Base-by-base conservation (phyloP, 2,888 invertebrate species). In the Tanypteryx hageni region DNA sequence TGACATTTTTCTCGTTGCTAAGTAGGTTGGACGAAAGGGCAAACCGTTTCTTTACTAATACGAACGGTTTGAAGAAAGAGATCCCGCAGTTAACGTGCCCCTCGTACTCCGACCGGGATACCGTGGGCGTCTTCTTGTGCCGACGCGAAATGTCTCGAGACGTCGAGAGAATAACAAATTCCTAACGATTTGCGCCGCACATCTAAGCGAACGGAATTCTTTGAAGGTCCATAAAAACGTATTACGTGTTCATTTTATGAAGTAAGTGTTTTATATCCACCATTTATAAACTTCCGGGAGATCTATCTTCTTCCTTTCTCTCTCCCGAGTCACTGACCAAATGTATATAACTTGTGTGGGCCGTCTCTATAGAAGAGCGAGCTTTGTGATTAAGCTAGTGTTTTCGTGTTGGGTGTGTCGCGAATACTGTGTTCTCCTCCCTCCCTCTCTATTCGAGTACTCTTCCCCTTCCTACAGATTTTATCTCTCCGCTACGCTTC, bases 221-320 rank as follows among this genome's bases (percentile, higher is more conserved):
- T 68, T 68, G 68, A 68, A n/a, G 68, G 68, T 68, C 68, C 18
- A 68, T 68, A 68, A 68, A 68, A 68, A 68, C 68, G 68, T 68
- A 22, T 68, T 68, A 9, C 68, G 68, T 68, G 68, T 22, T 68
- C 68, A 68, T 68, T 68, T 68, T 68, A 68, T 68, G 68, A 68
- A 68, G 68, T 68, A 68, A n/a, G 68, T 22, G 44, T 44, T 44
- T 44, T 44, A 44, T 44, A 44, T 11, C 68, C n/a, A 10, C 22
- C 18, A 22, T 68, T 68, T 68, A 68, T 68, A 68, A n/a, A 68
- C 68, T 68, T 68, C 68, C 68, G 68, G 68, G 68, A 68, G 68
- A 22, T n/a, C 68, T n/a, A n/a, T n/a, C n/a, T n/a, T n/a, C n/a
- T 22, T 68, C 5, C 44, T 3, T 44, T 44, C 44, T 44, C 44